These are phyloP conservation scores for Amazonetta brasiliensis DNA, from an alignment of 2,797 vertebrate species.

Conservation along the genomic window DNA sequence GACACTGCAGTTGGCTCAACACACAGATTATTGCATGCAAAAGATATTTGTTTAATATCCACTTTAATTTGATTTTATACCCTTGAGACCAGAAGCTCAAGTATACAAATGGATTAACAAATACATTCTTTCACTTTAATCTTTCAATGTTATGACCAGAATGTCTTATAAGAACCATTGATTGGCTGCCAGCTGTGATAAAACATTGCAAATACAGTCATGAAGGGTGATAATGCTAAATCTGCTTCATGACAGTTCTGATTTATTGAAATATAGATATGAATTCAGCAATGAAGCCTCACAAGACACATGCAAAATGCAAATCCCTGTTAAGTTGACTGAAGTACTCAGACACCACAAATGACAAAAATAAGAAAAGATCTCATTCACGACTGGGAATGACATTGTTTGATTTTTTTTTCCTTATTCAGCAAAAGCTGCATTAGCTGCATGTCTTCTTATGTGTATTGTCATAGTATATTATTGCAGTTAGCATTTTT, in stretches of 20 bases:
- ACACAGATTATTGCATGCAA: neutral
- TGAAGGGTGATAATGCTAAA: neutral
- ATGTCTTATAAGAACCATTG: conserved; percentile 5
- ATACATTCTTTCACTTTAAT: conserved; percentile 18
- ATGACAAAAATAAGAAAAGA: neutral
- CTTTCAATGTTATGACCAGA: neutral
- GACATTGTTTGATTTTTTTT: too few species aligned
- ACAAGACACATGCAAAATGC: neutral
- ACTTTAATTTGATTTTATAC: conserved; percentile 33
- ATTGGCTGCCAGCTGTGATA: conserved; percentile 11
- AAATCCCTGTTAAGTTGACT: neutral
- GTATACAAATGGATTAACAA: conserved; percentile 18
- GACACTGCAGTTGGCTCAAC: neutral
- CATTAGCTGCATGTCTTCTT: neutral
- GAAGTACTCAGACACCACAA: neutral
- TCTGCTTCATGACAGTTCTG: neutral
- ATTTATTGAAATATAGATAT: neutral
- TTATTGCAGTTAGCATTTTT: neutral
- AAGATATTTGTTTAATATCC: conserved; percentile 7
- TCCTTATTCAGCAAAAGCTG: neutral
- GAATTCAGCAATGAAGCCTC: neutral
- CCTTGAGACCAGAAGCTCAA: neutral
- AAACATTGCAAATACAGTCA: neutral
- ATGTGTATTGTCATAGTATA: neutral
- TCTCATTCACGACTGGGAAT: neutral